phyloP scores from a whole-genome alignment of 2,113 vertebrate genomes.

The Lates calcarifer region DNA sequence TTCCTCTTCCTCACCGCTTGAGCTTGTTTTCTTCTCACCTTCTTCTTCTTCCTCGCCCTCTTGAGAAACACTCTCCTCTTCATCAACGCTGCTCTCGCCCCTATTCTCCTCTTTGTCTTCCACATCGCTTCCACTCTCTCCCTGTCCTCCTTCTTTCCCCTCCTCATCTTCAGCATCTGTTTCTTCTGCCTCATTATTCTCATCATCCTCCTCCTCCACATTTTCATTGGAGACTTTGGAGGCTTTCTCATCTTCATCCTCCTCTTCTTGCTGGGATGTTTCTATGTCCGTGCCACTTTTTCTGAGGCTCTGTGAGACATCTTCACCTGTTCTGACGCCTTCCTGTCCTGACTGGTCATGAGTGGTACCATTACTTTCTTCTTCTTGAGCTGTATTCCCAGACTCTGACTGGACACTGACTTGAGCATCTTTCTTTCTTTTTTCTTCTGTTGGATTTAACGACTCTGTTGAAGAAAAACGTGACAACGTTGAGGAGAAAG shows the following conservation, averaged over 20 bases:
- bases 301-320: conserved; percentile 16
- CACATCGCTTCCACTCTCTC: conserved; percentile 14
- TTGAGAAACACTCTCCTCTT: not conserved
- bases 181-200: not conserved
- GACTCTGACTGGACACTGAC: not conserved
- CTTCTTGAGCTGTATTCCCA: conserved; percentile 3
- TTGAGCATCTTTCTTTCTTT: conserved; percentile 11
- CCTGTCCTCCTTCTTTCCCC: conserved; percentile 6
- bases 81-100: conserved; percentile 3
- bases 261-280: conserved; percentile 35
- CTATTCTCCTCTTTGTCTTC: conserved; percentile 1
- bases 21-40: conserved; percentile 38
- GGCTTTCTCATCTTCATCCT: conserved; percentile 40
- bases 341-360: conserved; percentile 19
- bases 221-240: conserved; percentile 33
- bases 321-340: not conserved
- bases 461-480: conserved; percentile 30
- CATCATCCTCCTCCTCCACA: not conserved
- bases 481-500: conserved; percentile 45
- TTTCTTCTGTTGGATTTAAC: conserved; percentile 16
- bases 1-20: conserved; percentile 23
- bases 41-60: conserved; percentile 42
- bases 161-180: not conserved
- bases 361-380: conserved; percentile 7
- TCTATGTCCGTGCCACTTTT: conserved; percentile 12